Base-by-base conservation (phyloP, 2,888 invertebrate species). In the Argyresthia goedartella region DNA sequence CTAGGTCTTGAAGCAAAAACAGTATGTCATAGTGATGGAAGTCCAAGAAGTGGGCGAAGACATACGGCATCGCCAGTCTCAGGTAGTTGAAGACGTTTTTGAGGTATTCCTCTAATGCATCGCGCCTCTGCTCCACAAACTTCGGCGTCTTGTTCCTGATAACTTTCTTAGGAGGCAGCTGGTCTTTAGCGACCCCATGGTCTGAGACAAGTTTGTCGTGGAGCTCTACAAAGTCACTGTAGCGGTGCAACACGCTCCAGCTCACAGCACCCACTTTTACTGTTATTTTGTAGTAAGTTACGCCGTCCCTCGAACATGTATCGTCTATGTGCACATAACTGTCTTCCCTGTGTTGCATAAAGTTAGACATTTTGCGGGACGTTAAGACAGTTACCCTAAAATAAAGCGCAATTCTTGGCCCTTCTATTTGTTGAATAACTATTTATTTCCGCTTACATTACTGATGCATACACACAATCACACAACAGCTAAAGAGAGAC, bases 161-260 rank as follows among this genome's bases (percentile, higher is more conserved):
- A 4, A 96, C 89, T 82, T 97, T 97, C 77, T 99, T 98, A 0
- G 96, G 96, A 10, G 98, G 98, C 13, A 98, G 80, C 54, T 96
- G 87, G 64, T 95, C 95, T 70, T 93, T 95, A 8, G 93, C 91
- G 4, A 96, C 90, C 50, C 94, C 93, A 76, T 94, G 93, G 63
- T 94, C 93, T 3, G 88, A 73, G 0, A 95, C 92, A n/a, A 97
- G 86, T 67, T 91, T 91, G 51, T 95, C 93, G 73, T 98, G 95
- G 11, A 98, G 88, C 53, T 95, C 94, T 58, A 91, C 92, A 78
- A 98, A 98, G 65, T 97, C 96, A 70, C 91, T 95, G 84, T 96
- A 98, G 59, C 98, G 90, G 76, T 94, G 93, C 63, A 90, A 90
- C 8, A 97, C 92, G 58, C 88, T 90, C 98, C 98, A 98, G 55